These are phyloP conservation scores for Girardinus metallicus DNA, from an alignment of 2,797 vertebrate species.

Conservation along the genomic window DNA sequence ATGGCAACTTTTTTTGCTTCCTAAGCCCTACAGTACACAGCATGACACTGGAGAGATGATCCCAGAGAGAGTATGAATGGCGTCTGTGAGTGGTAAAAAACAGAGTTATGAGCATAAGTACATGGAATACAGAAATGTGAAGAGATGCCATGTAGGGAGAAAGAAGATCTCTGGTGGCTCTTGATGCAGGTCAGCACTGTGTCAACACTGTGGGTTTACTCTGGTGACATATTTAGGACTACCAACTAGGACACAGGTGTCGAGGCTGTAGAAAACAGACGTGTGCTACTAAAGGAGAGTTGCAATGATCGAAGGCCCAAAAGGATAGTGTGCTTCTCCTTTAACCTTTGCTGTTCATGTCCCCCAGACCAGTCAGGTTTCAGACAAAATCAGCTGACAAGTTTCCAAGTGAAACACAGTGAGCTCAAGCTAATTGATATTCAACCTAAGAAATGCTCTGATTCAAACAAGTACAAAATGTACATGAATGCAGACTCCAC, in stretches of 20 bases:
- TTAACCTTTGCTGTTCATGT: slow-evolving; percentile 46
- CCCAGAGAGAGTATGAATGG: background rate
- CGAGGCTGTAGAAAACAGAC: slow-evolving; percentile 22
- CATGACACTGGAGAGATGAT: background rate
- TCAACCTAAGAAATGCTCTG: slow-evolving; percentile 1
- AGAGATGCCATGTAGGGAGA: slow-evolving; percentile 1
- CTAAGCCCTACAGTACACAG: slow-evolving; percentile 15
- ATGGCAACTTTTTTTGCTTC: slow-evolving; percentile 2
- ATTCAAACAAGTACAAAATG: slow-evolving; percentile 24
- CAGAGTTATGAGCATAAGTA: background rate
- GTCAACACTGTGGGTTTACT: slow-evolving; percentile 24
- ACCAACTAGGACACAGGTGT: slow-evolving; percentile 61
- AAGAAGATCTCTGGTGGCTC: slow-evolving; percentile 15
- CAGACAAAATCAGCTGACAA: background rate
- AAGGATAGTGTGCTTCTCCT: slow-evolving; percentile 5
- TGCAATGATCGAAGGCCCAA: background rate
- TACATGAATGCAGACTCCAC: background rate
- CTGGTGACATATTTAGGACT: slow-evolving; percentile 51
- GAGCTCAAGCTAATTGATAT: background rate
- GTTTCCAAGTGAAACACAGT: slow-evolving; percentile 4
- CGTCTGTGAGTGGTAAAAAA: background rate
- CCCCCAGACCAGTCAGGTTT: slow-evolving; percentile 7
- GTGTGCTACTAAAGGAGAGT: slow-evolving; percentile 23
- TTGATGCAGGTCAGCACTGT: slow-evolving; percentile 20
- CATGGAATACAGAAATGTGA: slow-evolving; percentile 3